These are phyloP conservation scores for Melieria crassipennis DNA, from an alignment of 2,888 invertebrate genomes.

Conservation along the genomic window DNA sequence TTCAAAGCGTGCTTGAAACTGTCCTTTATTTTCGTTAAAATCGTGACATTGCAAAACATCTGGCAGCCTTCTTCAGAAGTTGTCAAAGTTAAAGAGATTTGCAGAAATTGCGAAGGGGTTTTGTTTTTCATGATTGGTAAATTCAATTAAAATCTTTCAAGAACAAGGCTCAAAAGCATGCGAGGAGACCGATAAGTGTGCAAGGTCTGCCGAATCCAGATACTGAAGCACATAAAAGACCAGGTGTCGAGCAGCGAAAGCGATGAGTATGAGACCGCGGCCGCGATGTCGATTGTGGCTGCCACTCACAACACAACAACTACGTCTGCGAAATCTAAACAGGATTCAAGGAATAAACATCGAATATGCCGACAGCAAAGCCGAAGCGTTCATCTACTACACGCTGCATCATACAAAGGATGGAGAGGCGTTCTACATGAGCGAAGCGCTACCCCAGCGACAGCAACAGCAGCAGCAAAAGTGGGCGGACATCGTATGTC, in stretches of 20 bases:
- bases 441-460: constrained; percentile 74
- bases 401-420: constrained; percentile 83
- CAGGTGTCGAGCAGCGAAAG: neutral
- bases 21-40: too few relatives aligned
- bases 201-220: too few relatives aligned
- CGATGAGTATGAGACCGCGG: constrained; percentile 47
- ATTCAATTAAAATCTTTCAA: too few relatives aligned
- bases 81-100: too few relatives aligned
- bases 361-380: constrained; percentile 42
- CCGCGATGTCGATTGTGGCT: constrained; percentile 58
- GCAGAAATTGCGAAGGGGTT: too few relatives aligned
- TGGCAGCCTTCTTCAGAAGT: too few relatives aligned
- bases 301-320: constrained; percentile 85
- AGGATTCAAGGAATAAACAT: constrained; percentile 78
- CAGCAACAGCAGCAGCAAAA: constrained; percentile 71
- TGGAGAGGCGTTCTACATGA: constrained; percentile 86
- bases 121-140: too few relatives aligned
- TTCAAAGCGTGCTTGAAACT: too few relatives aligned
- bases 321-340: constrained; percentile 80
- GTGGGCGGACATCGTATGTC: constrained; percentile 83
- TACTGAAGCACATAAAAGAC: too few relatives aligned
- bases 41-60: too few relatives aligned
- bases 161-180: too few relatives aligned
- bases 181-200: too few relatives aligned
- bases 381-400: constrained; percentile 75